A percentile compares a stretch with the other conserved stretches of the same genome.
Conservation (phyloP, 1,140 invertebrate genomes). For the Zaprionus capensis region DNA sequence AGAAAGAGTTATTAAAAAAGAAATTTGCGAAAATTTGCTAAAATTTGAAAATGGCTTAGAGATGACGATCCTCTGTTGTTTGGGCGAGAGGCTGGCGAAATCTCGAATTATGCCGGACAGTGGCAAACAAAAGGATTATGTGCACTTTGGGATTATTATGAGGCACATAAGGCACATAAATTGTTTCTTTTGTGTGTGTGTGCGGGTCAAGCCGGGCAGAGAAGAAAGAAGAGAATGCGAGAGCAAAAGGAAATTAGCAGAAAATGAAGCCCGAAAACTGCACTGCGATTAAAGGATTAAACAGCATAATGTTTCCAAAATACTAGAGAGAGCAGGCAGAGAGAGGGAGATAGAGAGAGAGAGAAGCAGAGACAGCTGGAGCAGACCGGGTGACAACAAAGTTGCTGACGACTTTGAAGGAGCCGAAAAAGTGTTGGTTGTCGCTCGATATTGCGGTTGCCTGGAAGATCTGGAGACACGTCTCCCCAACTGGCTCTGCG, state of each 20-base stretch:
- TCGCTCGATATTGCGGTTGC: conserved; percentile 55
- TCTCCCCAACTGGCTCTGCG: conserved; percentile 35
- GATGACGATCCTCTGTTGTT: neutral
- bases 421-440: conserved; percentile 59
- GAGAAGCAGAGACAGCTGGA: neutral
- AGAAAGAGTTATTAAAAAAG: conserved; percentile 76
- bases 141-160: conserved; percentile 78
- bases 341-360: neutral
- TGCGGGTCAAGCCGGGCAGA: neutral
- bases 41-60: conserved; percentile 41
- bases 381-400: conserved; percentile 65
- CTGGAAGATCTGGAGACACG: neutral
- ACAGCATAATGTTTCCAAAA: conserved; percentile 79
- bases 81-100: conserved; percentile 34
- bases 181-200: conserved; percentile 51
- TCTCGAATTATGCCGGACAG: conserved; percentile 47
- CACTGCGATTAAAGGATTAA: conserved; percentile 76
- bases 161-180: conserved; percentile 45
- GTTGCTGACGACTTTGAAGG: conserved; percentile 70
- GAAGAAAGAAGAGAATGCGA: conserved; percentile 29
- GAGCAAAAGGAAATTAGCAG: conserved; percentile 70
- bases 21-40: conserved; percentile 34
- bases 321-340: conserved; percentile 29
- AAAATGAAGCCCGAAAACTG: conserved; percentile 51
- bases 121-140: conserved; percentile 76